Base-by-base conservation (phyloP, 2,888 invertebrate species). In the Pyrgus malvae region DNA sequence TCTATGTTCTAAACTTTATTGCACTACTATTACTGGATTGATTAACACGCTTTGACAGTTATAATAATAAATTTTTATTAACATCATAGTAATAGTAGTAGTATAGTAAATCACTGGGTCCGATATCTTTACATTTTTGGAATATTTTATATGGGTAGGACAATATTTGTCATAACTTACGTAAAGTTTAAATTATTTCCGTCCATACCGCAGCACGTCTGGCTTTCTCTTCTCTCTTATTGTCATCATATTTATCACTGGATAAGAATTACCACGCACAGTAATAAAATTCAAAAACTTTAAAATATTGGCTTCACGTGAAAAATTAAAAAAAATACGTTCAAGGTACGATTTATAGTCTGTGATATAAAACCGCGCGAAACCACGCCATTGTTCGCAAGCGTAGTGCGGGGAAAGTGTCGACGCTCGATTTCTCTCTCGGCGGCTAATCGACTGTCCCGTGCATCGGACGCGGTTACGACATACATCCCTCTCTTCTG, bases 401-500 rank as follows among this genome's bases (percentile, higher is more conserved):
- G 54, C 41, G 53, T 45, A 53, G 53, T 53, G 82, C 64, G 74
- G 85, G 83, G 86, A 86, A 86, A 85, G 87, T 68, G 68, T 57
- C 63, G 67, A 63, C 80, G 74, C 72, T 72, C 76, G 86, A 82
- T 85, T 85, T 85, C 87, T 75, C 86, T 67, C 72, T 70, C 68
- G 69, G 57, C 74, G 72, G 70, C 70, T 67, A 68, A 72, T 70
- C 74, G 76, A 84, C 82, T 85, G 83, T 69, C 72, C 56, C 63
- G 68, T 69, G 69, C 74, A 72, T 70, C 70, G 69, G 61, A 60
- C 56, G 62, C 60, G 64, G 63, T 83, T 83, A 76, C 83, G 78
- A 80, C 76, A n/a, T n/a, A 83, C 66, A 62, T 63, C 51, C 53
- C 53, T 53, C 53, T 31, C 53, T 38, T 35, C 44, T 45, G 45